These are phyloP conservation scores for Pitangus sulphuratus DNA, from an alignment of 2,797 vertebrate species.

Conservation along the genomic window DNA sequence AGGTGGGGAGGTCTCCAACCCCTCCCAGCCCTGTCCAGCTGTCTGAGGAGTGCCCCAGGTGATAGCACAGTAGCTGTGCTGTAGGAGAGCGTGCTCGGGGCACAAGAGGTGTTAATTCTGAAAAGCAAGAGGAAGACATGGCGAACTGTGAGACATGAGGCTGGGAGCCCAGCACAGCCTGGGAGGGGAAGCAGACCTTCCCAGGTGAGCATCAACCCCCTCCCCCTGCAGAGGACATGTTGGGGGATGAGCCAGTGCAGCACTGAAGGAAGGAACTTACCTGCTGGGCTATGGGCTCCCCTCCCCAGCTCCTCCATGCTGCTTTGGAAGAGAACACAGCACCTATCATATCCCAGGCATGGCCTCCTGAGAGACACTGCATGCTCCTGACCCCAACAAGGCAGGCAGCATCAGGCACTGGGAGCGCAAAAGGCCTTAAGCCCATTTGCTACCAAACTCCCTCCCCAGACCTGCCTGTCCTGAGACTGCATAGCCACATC, in stretches of 20 bases:
- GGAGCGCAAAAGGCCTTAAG: background rate
- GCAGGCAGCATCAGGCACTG: background rate
- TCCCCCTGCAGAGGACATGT: background rate
- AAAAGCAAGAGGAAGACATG: background rate
- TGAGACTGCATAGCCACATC: rapidly evolving
- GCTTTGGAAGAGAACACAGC: constrained; percentile 42
- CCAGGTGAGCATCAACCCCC: background rate
- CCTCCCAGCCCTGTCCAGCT: background rate
- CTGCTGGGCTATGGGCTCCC: background rate
- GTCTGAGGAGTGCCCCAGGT: background rate
- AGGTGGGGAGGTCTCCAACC: background rate
- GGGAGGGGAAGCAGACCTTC: background rate
- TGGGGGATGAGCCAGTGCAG: background rate
- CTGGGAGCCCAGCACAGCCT: background rate
- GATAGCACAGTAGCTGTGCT: background rate
- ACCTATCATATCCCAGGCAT: background rate
- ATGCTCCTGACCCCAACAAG: rapidly evolving
- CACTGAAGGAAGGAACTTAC: background rate
- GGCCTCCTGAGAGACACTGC: background rate
- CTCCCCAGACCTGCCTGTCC: background rate
- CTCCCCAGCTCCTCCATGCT: constrained; percentile 15
- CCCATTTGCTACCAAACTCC: background rate
- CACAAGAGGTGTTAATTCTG: background rate
- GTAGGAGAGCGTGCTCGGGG: background rate
- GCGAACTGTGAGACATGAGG: rapidly evolving